Evolutionary conservation across 2,888 invertebrate species (phyloP).

Genomic region (Carabus problematicus): DNA sequence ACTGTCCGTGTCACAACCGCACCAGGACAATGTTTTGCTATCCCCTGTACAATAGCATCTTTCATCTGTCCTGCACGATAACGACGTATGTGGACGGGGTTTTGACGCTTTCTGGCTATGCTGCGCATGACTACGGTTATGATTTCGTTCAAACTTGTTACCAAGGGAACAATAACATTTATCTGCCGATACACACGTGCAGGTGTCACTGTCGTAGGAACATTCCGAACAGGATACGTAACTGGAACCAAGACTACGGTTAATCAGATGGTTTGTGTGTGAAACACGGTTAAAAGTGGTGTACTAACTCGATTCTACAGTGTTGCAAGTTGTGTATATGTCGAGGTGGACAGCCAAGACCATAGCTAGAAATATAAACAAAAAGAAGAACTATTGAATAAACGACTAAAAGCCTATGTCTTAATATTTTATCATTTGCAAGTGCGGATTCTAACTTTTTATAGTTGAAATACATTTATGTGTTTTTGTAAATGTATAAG

Average conservation of each 20-base stretch:
- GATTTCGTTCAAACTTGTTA: slow-evolving; percentile 58
- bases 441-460: no score
- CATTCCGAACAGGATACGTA: slow-evolving; percentile 91
- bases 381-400: no score
- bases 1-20: slow-evolving; percentile 85
- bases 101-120: not conserved
- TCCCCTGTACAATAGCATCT: slow-evolving; percentile 72
- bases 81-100: slow-evolving; percentile 10
- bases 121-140: not conserved
- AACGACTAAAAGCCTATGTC: no score
- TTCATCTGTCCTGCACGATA: slow-evolving; percentile 61
- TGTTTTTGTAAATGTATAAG: no score
- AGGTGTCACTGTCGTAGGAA: slow-evolving; percentile 83
- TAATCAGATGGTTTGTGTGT: slow-evolving; percentile 14
- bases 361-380: no score
- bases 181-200: slow-evolving; percentile 77
- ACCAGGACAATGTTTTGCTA: slow-evolving; percentile 61
- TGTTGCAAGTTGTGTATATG: no score
- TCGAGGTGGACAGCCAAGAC: no score
- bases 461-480: no score
- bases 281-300: not conserved
- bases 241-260: slow-evolving; percentile 47
- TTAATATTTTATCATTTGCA: no score
- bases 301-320: not conserved
- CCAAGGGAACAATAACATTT: slow-evolving; percentile 86